These are phyloP conservation scores for Accipiter virgatus DNA, from an alignment of 2,113 vertebrate species.

Conservation along the genomic window DNA sequence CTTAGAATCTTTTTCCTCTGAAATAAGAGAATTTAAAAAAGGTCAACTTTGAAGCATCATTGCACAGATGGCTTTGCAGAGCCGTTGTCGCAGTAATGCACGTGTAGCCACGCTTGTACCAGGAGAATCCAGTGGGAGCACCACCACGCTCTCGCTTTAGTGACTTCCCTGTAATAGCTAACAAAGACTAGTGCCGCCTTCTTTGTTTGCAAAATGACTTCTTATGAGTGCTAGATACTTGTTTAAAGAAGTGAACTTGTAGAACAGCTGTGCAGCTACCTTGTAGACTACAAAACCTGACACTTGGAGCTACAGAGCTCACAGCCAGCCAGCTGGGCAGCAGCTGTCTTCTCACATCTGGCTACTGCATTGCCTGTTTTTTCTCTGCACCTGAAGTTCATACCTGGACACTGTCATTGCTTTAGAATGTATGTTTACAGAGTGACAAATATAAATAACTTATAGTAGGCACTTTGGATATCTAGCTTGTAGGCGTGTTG, in stretches of 20 bases:
- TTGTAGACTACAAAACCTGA: not conserved
- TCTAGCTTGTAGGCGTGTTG: not conserved
- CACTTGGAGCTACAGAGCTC: not conserved
- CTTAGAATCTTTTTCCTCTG: not conserved
- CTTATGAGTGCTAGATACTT: not conserved
- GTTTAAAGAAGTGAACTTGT: not conserved
- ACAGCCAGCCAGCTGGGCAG: not conserved
- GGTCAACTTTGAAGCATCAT: not conserved
- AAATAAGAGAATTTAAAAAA: not conserved
- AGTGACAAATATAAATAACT: not conserved
- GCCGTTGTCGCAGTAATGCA: not conserved
- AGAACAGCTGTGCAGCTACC: not conserved
- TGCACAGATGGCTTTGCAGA: not conserved
- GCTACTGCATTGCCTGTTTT: not conserved
- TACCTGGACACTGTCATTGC: not conserved
- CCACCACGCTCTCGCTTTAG: accelerated
- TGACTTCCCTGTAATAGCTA: not conserved
- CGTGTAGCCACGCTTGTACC: accelerated
- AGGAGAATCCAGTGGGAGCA: not conserved
- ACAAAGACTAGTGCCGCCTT: not conserved
- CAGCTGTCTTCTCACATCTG: not conserved
- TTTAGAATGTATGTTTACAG: not conserved
- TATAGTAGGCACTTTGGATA: not conserved
- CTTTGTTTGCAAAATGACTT: not conserved
- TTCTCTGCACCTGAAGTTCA: not conserved